These are phyloP conservation scores for Mixornis gularis DNA, from an alignment of 2,113 vertebrate species.

Conservation along the genomic window DNA sequence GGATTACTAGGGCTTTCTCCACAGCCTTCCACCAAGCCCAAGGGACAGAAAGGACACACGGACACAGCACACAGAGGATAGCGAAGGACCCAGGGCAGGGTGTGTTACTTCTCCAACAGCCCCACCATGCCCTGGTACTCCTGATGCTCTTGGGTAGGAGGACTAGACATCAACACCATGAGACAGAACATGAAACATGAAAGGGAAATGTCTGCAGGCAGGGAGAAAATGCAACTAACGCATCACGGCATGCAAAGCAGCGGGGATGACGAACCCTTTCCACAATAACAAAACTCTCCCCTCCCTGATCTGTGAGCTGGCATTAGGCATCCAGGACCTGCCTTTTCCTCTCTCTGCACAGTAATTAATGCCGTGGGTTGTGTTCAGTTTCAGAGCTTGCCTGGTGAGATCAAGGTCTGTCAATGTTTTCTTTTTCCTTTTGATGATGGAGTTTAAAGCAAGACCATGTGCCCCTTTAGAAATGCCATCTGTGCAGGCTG, in stretches of 20 bases:
- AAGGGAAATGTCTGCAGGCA: background rate
- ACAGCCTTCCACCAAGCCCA: background rate
- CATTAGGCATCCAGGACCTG: background rate
- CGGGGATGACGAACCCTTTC: background rate
- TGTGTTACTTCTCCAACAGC: background rate
- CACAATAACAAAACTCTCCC: background rate
- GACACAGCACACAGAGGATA: background rate
- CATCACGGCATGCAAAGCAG: background rate
- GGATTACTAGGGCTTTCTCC: background rate
- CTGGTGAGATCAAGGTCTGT: background rate
- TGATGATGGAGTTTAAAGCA: background rate
- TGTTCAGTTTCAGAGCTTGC: background rate
- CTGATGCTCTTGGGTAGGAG: background rate
- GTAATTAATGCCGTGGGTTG: background rate
- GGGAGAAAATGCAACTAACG: background rate
- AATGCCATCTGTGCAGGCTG: background rate
- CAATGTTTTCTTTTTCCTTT: background rate
- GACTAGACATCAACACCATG: fast-evolving
- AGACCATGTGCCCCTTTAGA: background rate
- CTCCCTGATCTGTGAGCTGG: background rate
- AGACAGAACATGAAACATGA: background rate
- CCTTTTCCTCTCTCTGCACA: background rate
- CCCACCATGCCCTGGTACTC: background rate
- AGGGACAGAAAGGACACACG: background rate
- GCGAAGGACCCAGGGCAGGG: background rate